phyloP scores from a whole-genome alignment of 2,888 invertebrate species.

The Cremastobaeus sp. region DNA sequence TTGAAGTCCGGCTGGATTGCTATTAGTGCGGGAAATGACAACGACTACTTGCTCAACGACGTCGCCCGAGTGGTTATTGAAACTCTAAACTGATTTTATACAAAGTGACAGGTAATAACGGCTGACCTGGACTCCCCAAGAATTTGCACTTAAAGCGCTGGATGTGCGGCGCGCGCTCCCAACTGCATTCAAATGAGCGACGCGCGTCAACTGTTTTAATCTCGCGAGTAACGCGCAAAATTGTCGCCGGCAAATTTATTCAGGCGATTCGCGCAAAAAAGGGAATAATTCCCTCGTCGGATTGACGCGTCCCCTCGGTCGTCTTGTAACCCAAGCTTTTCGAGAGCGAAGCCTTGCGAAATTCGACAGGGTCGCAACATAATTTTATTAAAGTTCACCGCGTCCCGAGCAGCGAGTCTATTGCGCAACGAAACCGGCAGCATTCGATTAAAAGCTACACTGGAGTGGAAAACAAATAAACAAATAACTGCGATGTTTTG shows the following conservation, averaged over 20 bases:
- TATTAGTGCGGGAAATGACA: conserved; percentile 69
- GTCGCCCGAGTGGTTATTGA: conserved; percentile 69
- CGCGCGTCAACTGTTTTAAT: conserved; percentile 28
- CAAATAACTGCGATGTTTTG: conserved; percentile 25
- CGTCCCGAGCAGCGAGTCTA: conserved; percentile 4
- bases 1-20: conserved; percentile 73
- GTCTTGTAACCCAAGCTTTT: conserved; percentile 36
- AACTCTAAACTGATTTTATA: conserved; percentile 76
- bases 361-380: conserved; percentile 34
- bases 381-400: conserved; percentile 43
- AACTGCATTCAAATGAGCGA: too few relatives aligned
- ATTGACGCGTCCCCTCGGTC: conserved; percentile 20
- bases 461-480: conserved; percentile 35
- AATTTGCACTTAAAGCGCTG: conserved; percentile 44
- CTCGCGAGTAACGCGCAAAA: conserved; percentile 8
- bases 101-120: conserved; percentile 75
- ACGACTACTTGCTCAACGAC: conserved; percentile 58
- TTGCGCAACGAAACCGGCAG: background rate
- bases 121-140: conserved; percentile 50
- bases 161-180: background rate
- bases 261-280: conserved; percentile 19
- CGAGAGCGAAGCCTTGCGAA: conserved; percentile 22
- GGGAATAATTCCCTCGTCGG: conserved; percentile 24
- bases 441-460: conserved; percentile 32
- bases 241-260: conserved; percentile 28